Conservation (phyloP, 2,797 vertebrate genomes). For the Poliocrania exsul region DNA sequence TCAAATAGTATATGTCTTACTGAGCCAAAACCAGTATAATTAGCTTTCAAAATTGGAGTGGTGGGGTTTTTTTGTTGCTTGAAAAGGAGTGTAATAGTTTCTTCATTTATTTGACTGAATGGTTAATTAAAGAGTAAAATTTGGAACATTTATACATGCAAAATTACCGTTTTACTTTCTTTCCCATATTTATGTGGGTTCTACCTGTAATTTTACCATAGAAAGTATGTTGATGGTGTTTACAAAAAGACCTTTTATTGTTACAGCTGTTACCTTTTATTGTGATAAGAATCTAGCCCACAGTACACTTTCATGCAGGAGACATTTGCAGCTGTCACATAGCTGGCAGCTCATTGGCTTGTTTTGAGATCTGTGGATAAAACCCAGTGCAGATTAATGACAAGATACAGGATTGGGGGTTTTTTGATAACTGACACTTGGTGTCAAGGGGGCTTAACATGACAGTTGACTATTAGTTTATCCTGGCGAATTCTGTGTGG, state of each 20-base stretch:
- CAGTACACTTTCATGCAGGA: background rate
- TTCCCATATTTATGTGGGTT: background rate
- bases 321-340: conserved; percentile 28
- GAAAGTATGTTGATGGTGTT: background rate
- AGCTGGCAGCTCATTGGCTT: background rate
- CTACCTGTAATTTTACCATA: background rate
- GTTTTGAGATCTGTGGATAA: conserved; percentile 29
- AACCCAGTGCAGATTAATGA: conserved; percentile 18
- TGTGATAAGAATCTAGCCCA: conserved; percentile 44
- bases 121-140: background rate
- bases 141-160: background rate
- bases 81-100: background rate
- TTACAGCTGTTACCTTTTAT: background rate
- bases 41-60: background rate
- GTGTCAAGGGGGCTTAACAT: background rate
- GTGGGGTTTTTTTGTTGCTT: background rate
- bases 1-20: background rate
- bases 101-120: background rate
- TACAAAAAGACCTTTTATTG: background rate
- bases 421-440: background rate
- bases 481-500: background rate
- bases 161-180: background rate
- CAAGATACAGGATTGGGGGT: background rate
- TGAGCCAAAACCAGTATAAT: background rate
- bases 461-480: background rate